These are phyloP conservation scores for Stegophylla sp. DNA, from an alignment of 2,888 invertebrate species.

Conservation along the genomic window DNA sequence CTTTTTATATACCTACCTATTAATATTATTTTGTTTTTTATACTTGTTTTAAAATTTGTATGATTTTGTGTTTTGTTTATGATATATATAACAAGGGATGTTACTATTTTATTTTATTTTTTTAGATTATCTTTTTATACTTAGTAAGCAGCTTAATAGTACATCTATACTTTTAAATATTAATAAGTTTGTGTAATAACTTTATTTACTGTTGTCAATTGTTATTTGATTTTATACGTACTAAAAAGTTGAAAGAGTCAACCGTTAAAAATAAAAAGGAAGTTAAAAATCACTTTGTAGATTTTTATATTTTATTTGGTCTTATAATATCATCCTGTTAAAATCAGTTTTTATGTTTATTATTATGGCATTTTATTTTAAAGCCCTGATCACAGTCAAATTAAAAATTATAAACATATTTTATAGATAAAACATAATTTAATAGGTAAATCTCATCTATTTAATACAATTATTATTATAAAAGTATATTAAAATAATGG, in stretches of 20 bases:
- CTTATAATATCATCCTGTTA: neutral
- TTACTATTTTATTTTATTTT: no score
- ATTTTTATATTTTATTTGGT: constrained; percentile 4
- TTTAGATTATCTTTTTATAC: no score
- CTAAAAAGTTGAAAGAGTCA: neutral
- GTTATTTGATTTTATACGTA: neutral
- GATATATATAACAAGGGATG: neutral
- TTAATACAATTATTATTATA: neutral
- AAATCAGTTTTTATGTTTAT: neutral
- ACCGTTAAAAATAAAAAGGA: neutral
- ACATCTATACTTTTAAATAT: neutral
- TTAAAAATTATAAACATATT: neutral
- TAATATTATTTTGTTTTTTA: neutral
- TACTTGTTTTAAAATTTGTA: neutral
- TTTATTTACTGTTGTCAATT: constrained; percentile 7
- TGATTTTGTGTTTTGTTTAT: constrained; percentile 1
- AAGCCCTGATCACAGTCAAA: neutral
- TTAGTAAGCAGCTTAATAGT: neutral
- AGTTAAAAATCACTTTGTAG: no score
- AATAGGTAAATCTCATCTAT: neutral
- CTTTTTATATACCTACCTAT: neutral
- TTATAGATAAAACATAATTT: neutral
- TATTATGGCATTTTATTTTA: neutral
- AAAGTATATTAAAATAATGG: constrained; percentile 10
- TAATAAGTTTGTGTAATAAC: neutral